These are phyloP conservation scores for Esox niger DNA, from an alignment of 2,113 vertebrate species.

Conservation along the genomic window DNA sequence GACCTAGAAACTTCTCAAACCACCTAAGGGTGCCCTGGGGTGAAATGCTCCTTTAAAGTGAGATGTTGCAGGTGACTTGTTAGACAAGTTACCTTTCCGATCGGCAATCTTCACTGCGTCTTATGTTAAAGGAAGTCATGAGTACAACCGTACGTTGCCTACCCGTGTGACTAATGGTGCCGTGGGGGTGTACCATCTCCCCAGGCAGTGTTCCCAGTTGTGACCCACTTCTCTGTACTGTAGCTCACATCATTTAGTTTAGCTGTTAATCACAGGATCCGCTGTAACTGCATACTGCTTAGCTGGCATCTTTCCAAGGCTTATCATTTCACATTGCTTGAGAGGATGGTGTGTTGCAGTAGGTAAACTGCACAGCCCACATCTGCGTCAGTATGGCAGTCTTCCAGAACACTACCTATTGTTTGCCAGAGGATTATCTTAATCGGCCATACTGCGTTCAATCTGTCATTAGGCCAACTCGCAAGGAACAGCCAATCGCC, in stretches of 20 bases:
- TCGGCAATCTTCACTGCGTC: no score
- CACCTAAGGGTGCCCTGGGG: no score
- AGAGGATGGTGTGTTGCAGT: slow-evolving; percentile 41
- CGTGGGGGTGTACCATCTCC: slow-evolving; percentile 26
- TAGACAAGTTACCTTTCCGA: no score
- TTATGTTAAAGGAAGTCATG: no score
- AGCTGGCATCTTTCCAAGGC: slow-evolving; percentile 44
- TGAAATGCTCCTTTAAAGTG: no score
- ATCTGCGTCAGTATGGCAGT: slow-evolving; percentile 49
- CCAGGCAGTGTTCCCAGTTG: slow-evolving; percentile 25
- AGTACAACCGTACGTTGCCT: no score
- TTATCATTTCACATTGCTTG: slow-evolving; percentile 51
- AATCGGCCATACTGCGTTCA: slow-evolving; percentile 64
- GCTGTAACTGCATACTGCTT: slow-evolving; percentile 52
- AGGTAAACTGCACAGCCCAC: slow-evolving; percentile 41
- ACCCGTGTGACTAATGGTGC: not conserved
- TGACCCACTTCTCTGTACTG: slow-evolving; percentile 42
- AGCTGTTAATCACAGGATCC: slow-evolving; percentile 50
- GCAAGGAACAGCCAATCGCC: slow-evolving; percentile 21
- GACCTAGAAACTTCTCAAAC: no score
- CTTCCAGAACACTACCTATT: slow-evolving; percentile 39
- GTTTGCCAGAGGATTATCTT: slow-evolving; percentile 45
- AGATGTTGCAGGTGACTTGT: no score
- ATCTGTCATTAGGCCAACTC: slow-evolving; percentile 54
- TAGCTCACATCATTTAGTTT: slow-evolving; percentile 39